Base-by-base conservation (phyloP, 1,140 invertebrate species). In the Hycleus cichorii region DNA sequence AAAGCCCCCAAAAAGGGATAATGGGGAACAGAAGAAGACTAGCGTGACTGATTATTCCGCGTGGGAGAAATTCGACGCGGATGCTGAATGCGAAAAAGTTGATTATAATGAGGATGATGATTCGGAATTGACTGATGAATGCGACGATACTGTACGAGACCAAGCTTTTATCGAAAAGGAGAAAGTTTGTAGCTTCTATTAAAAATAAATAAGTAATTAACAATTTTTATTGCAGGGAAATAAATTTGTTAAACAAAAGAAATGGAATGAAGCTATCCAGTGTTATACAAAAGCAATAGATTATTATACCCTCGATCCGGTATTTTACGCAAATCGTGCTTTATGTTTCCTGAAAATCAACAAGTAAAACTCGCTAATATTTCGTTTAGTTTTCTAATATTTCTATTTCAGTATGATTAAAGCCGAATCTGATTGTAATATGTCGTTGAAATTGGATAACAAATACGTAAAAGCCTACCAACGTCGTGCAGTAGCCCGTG, bases 271-370 rank as follows among this genome's bases (percentile, higher is more conserved):
- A 63, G 93, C 93, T 0, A 86, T 95, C 61, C 73, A 83, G 7
- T 85, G 84, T 61, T 97, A 96, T 69, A 87, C 82, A 25, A 75
- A 83, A 67, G 93, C 91, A 8, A 88, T 95, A 45, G 77, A 83
- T 57, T 73, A 83, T 40, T 88, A 90, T 70, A 80, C 86, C 6
- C 78, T 83, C 57, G 92, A 95, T 76, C 82, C 91, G 5, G 78
- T 91, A 5, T 88, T 90, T 67, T 91, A 83, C 70, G 89, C 90
- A 6, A 97, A 97, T 76, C 78, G 94, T 67, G 93, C 90, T 6
- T 79, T 95, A 57, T 94, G 93, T 62, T 84, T 89, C 63, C 76
- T 96, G 8, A 95, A 94, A 73, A 81, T 86, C 64, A 81, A 91
- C 61, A 84, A 87, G 90, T 95, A 80, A 75, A 7, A 75, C 75